Percentiles rank a stretch among this genome's conserved stretches.
Evolutionary conservation across 64 coral and sea anemone species (phyloP).

Genomic region (Actinia tenebrosa): DNA sequence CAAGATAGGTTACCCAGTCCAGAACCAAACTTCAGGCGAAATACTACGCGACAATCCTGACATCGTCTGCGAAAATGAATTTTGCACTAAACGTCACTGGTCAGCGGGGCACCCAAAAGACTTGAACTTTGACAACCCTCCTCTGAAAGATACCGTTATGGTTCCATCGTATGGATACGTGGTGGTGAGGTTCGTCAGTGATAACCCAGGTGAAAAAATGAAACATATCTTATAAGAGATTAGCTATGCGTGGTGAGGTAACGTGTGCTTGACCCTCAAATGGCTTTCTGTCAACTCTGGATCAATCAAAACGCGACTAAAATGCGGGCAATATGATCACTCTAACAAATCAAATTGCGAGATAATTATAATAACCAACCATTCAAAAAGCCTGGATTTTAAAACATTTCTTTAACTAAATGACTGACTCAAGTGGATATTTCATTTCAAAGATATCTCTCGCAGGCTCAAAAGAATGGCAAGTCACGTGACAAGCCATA

Average conservation of each 20-base stretch:
- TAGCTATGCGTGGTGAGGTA: background rate
- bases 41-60: slow-evolving; percentile 32
- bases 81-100: slow-evolving; percentile 45
- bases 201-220: slow-evolving; percentile 43
- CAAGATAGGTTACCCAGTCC: slow-evolving; percentile 40
- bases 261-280: background rate
- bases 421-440: too few species aligned
- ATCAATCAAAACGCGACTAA: background rate
- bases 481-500: background rate
- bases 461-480: too few species aligned
- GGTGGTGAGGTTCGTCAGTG: slow-evolving; percentile 42
- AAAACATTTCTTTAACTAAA: too few species aligned
- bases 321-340: background rate
- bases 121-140: slow-evolving; percentile 25
- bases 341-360: too few species aligned
- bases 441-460: too few species aligned
- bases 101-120: background rate
- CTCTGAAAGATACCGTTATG: slow-evolving; percentile 57
- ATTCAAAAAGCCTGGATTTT: too few species aligned
- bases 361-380: too few species aligned
- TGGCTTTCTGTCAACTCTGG: background rate
- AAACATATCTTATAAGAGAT: background rate
- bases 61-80: slow-evolving; percentile 37
- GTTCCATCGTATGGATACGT: slow-evolving; percentile 54
- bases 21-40: slow-evolving; percentile 33